phyloP scores from a whole-genome alignment of 2,888 invertebrate genomes.

The Girardia tigrina region DNA sequence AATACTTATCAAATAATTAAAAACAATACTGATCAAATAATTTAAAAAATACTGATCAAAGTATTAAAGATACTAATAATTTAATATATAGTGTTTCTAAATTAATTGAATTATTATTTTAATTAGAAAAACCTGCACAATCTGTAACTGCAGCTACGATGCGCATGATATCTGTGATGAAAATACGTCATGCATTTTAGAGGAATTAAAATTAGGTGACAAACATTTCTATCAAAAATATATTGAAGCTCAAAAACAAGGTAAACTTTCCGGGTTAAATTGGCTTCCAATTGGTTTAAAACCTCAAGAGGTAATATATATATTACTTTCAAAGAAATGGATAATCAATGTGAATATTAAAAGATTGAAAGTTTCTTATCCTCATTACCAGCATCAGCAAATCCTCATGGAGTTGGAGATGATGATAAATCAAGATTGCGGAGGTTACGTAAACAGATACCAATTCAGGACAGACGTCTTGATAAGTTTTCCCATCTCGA shows the following conservation, averaged over 20 bases:
- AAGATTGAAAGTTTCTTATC: conserved; percentile 3
- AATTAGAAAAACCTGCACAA: not conserved
- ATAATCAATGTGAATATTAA: not conserved
- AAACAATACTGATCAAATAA: not conserved
- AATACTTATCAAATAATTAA: no score
- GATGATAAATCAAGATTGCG: conserved; percentile 20
- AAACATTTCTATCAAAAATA: not conserved
- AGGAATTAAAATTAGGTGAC: not conserved
- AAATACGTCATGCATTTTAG: not conserved
- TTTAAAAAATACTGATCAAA: not conserved
- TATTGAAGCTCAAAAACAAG: not conserved
- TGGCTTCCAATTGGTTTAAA: conserved; percentile 18
- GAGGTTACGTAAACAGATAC: not conserved
- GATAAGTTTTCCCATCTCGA: conserved; percentile 11
- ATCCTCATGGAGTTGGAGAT: not conserved
- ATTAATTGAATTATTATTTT: not conserved
- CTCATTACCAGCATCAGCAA: conserved; percentile 1
- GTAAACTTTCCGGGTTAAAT: conserved; percentile 8
- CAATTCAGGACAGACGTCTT: not conserved
- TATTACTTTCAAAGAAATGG: no score
- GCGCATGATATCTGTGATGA: not conserved
- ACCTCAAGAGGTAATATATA: not conserved
- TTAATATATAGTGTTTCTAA: not conserved
- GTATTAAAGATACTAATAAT: not conserved
- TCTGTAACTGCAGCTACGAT: conserved; percentile 9